Evolutionary conservation across 35 echinoderm and acorn worm genomes (phyloP).

Genomic region (Strongylocentrotus purpuratus): DNA sequence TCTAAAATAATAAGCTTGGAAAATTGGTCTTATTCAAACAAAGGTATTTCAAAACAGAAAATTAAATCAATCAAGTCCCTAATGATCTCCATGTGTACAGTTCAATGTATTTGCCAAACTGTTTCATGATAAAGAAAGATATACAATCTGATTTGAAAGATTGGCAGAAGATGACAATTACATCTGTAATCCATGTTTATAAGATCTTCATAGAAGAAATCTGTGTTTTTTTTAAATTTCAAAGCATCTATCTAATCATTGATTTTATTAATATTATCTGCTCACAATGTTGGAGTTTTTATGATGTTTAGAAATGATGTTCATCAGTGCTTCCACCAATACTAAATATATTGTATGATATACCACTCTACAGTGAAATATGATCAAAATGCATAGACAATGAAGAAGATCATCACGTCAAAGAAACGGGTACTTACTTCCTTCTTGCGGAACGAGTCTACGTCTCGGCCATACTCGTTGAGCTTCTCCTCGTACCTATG

Average conservation of each 20-base stretch:
- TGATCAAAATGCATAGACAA: background rate
- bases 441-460: slow-evolving; percentile 96
- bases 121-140: no score
- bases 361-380: background rate
- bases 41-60: background rate
- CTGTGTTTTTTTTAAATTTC: background rate
- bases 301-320: background rate
- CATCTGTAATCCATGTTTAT: background rate
- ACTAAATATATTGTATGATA: background rate
- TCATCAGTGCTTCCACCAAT: background rate
- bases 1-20: background rate
- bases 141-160: no score
- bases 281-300: background rate
- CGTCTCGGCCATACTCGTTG: slow-evolving; percentile 93
- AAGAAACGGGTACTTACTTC: slow-evolving; percentile 64
- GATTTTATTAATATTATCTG: background rate
- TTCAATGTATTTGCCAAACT: no score
- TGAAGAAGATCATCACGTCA: background rate
- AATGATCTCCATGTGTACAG: no score
- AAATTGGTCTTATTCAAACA: background rate
- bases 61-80: no score
- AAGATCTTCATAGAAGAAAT: background rate
- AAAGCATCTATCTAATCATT: background rate
- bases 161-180: no score
- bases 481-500: slow-evolving; percentile 94